Evolutionary conservation across 2,888 invertebrate genomes (phyloP).

Genomic region (Andrena praecox): DNA sequence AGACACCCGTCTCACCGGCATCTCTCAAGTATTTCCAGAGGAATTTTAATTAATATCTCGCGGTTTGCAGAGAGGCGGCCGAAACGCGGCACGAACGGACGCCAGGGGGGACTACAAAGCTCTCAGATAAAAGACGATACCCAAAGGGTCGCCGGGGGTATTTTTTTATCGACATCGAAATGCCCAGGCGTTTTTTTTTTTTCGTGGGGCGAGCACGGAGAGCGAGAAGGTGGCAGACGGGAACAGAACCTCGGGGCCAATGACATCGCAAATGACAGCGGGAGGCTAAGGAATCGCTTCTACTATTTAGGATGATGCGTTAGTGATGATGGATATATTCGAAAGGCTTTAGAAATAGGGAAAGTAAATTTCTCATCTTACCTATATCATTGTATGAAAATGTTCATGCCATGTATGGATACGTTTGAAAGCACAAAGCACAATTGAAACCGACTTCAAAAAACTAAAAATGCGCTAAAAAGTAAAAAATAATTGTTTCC

Average conservation of each 20-base stretch:
- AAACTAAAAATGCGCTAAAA: too few relatives aligned
- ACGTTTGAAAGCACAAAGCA: too few relatives aligned
- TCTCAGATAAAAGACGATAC: conserved; percentile 67
- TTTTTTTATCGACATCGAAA: conserved; percentile 46
- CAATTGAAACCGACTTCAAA: too few relatives aligned
- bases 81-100: conserved; percentile 20
- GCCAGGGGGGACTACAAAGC: conserved; percentile 45
- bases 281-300: conserved; percentile 3
- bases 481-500: too few relatives aligned
- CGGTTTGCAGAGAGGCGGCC: conserved; percentile 50
- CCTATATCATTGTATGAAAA: too few relatives aligned
- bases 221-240: neutral
- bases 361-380: too few relatives aligned
- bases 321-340: too few relatives aligned
- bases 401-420: too few relatives aligned
- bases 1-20: neutral
- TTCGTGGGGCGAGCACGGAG: neutral
- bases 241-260: neutral
- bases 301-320: neutral
- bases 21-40: conserved; percentile 71
- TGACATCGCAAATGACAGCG: conserved; percentile 14
- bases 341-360: too few relatives aligned
- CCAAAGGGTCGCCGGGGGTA: conserved; percentile 39
- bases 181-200: conserved; percentile 32
- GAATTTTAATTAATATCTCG: conserved; percentile 80